Evolutionary conservation across 2,113 vertebrate species (phyloP), one percentile per base, ranked within the genome.

Genomic region (Fulmarus glacialis): DNA sequence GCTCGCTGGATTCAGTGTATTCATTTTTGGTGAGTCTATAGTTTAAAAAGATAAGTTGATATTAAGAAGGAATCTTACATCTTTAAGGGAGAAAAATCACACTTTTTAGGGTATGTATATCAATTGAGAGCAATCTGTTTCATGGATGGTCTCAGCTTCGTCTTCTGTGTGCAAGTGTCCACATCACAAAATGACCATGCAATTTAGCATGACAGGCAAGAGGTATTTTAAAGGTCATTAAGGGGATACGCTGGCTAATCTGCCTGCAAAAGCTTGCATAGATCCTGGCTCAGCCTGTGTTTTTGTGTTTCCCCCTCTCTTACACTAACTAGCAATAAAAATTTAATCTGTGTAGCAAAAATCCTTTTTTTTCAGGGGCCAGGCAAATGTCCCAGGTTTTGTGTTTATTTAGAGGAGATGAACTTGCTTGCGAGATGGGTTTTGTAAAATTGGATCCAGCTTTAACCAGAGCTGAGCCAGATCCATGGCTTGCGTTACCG

Each of bases 401-500:
- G 36, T 72, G 38, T 91, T 92, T 84, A 72, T 91, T 90, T 79
- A 71, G 90, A 75, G 74, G 82, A 87, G 50, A n/a, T 47, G 52
- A 96, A 70, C 73, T 95, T 91, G 38, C 42, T 84, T 87, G 74
- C 9, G 8, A 84, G 89, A 73, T 63, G 47, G 8, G 23, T 36
- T 95, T 89, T 85, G 81, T 82, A 82, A 92, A 95, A 92, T 75
- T 89, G 24, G 34, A 89, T 85, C 56, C 77, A 87, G 83, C 40
- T 91, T 92, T 75, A 89, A 21, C 34, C 47, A 84, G 64, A 67
- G 64, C 64, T 75, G 64, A 87, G 66, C 56, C 64, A 91, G 60
- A 43, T 81, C 74, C 13, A 4, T 27, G 66, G 40, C 52, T 94
- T 91, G 62, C 3, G 6, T 82, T 87, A 48, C 40, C 4, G 4